Percentiles rank a stretch among this genome's conserved stretches.
phyloP scores from a whole-genome alignment of 2,113 vertebrate genomes.

The Gallinago undulata region DNA sequence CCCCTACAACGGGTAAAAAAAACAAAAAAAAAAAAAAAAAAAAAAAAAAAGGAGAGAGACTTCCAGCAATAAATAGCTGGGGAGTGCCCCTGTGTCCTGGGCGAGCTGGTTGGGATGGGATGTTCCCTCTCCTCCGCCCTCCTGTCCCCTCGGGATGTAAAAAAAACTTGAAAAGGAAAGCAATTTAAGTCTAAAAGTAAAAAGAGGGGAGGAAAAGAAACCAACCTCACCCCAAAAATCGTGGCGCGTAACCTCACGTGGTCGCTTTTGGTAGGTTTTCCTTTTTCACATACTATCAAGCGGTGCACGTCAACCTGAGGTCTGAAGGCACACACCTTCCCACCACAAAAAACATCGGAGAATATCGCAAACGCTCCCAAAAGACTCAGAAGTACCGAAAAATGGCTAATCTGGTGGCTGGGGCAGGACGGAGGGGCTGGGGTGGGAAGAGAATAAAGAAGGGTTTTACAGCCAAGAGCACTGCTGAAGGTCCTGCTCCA shows the following conservation, averaged over 20 bases:
- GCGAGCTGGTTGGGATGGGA: neutral
- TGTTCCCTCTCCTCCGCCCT: neutral
- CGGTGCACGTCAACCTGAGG: accelerated
- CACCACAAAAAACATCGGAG: neutral
- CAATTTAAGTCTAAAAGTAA: neutral
- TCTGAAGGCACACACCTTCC: neutral
- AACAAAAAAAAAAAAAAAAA: too few species aligned
- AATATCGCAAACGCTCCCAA: neutral
- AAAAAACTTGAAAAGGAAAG: neutral
- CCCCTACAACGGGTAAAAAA: neutral
- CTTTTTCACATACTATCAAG: neutral
- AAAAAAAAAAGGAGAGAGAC: neutral
- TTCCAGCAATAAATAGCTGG: neutral
- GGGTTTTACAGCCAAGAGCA: accelerated
- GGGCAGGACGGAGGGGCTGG: neutral
- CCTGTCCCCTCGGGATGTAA: neutral
- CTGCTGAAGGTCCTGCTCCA: neutral
- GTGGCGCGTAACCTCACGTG: accelerated
- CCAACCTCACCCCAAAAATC: neutral
- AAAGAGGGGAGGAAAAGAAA: neutral
- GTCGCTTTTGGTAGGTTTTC: neutral
- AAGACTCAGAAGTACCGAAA: neutral
- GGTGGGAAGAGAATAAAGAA: neutral
- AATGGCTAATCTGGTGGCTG: accelerated
- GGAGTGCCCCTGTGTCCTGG: neutral